These are phyloP conservation scores for Clostera curtula DNA, from an alignment of 2,888 invertebrate species.

Conservation along the genomic window DNA sequence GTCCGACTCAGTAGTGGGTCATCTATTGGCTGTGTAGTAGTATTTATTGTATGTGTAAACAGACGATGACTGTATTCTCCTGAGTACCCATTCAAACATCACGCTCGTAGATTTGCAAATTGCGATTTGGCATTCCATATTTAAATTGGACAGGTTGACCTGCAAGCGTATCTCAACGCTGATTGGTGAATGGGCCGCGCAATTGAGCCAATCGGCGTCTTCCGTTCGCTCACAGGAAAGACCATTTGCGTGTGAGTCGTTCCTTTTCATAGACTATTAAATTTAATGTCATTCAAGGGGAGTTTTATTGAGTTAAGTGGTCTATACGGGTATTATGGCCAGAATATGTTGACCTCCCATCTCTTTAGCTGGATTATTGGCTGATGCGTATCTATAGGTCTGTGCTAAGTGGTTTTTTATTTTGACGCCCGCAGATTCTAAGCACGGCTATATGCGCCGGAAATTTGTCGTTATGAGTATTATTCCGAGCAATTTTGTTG, in stretches of 20 bases:
- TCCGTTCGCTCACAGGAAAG: constrained; percentile 66
- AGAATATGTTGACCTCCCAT: constrained; percentile 34
- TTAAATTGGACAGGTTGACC: constrained; percentile 34
- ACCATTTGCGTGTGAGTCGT: constrained; percentile 53
- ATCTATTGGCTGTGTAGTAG: no score
- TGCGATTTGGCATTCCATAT: constrained; percentile 21
- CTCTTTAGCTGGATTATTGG: constrained; percentile 8
- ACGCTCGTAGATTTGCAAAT: constrained; percentile 25
- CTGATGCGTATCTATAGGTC: constrained; percentile 20
- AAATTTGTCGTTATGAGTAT: constrained; percentile 56
- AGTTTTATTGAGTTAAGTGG: constrained; percentile 71
- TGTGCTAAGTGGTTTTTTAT: constrained; percentile 29
- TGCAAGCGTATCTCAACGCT: constrained; percentile 42
- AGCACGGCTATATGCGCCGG: constrained; percentile 46
- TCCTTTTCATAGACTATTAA: constrained; percentile 71
- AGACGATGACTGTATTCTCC: no score
- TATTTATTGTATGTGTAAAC: no score
- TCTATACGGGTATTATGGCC: constrained; percentile 52
- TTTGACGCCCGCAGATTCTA: constrained; percentile 56
- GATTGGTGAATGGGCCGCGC: constrained; percentile 65
- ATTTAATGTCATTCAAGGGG: constrained; percentile 67
- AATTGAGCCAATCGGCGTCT: constrained; percentile 72
- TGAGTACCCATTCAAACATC: constrained; percentile 9
- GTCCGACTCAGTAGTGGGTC: no score
- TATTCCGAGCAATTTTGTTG: constrained; percentile 58